Conservation (phyloP, 2,888 invertebrate genomes). For the Hyposoter dolosus region DNA sequence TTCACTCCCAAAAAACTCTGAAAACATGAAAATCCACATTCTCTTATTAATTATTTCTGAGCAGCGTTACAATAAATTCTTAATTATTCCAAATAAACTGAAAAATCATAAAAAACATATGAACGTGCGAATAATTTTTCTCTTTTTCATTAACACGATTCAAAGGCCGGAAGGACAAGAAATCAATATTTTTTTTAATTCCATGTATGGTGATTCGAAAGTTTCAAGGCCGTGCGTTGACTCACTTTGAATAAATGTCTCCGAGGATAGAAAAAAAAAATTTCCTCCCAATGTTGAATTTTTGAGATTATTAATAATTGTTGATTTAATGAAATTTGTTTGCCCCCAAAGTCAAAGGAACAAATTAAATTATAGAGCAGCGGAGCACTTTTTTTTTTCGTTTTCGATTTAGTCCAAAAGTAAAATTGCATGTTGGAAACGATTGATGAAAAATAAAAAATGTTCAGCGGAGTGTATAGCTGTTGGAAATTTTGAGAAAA, state of each 20-base stretch:
- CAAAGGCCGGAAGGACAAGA: not conserved
- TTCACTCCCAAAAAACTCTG: slow-evolving; percentile 21
- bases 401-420: not conserved
- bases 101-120: not conserved
- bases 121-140: not conserved
- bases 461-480: too few relatives aligned
- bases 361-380: not conserved
- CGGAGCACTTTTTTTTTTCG: not conserved
- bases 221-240: slow-evolving; percentile 1
- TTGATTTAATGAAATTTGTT: not conserved
- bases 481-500: not conserved
- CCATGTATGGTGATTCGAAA: not conserved
- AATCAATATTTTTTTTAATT: not conserved
- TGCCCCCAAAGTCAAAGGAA: not conserved
- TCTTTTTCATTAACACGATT: not conserved
- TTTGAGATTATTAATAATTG: not conserved
- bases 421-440: not conserved
- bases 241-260: not conserved
- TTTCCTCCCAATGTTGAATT: not conserved
- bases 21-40: slow-evolving; percentile 3
- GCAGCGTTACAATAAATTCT: not conserved
- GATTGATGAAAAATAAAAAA: not conserved
- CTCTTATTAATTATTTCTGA: not conserved
- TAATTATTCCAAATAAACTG: not conserved
- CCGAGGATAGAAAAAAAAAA: not conserved